These are phyloP conservation scores for Passer domesticus DNA, from an alignment of 2,113 vertebrate genomes.

Conservation along the genomic window DNA sequence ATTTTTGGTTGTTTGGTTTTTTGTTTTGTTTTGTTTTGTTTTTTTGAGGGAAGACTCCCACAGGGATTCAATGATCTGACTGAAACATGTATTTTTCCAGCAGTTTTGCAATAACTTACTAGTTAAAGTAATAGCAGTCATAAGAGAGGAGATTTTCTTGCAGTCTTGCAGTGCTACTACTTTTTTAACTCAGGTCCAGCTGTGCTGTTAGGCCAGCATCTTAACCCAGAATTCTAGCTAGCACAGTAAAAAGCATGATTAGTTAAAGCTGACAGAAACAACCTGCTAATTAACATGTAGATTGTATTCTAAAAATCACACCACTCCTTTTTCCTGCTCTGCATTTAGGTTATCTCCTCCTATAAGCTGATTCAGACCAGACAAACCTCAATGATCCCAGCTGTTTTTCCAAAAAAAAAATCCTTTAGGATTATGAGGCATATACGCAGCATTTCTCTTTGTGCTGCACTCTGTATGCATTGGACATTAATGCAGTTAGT, in stretches of 20 bases:
- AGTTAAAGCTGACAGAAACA: not conserved
- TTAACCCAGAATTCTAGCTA: not conserved
- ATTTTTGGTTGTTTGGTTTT: not conserved
- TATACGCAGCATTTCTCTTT: not conserved
- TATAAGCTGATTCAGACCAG: not conserved
- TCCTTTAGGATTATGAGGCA: not conserved
- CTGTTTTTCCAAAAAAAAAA: not conserved
- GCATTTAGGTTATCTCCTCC: not conserved
- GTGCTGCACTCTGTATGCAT: not conserved
- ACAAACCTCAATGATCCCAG: not conserved
- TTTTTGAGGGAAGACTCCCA: not conserved
- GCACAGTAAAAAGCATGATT: not conserved
- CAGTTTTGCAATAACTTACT: not conserved
- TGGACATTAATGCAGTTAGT: not conserved
- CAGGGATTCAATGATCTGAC: not conserved
- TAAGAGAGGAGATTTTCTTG: not conserved
- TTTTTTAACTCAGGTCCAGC: not conserved
- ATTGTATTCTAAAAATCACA: not conserved
- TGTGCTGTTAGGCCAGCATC: not conserved
- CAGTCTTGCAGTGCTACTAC: not conserved
- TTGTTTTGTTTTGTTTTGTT: too few relatives aligned
- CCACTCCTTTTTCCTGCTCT: not conserved
- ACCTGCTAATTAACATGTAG: not conserved
- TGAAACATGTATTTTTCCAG: not conserved
- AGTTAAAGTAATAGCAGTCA: not conserved